Base-by-base conservation (phyloP, 2,888 invertebrate species). In the Plebejus argus region DNA sequence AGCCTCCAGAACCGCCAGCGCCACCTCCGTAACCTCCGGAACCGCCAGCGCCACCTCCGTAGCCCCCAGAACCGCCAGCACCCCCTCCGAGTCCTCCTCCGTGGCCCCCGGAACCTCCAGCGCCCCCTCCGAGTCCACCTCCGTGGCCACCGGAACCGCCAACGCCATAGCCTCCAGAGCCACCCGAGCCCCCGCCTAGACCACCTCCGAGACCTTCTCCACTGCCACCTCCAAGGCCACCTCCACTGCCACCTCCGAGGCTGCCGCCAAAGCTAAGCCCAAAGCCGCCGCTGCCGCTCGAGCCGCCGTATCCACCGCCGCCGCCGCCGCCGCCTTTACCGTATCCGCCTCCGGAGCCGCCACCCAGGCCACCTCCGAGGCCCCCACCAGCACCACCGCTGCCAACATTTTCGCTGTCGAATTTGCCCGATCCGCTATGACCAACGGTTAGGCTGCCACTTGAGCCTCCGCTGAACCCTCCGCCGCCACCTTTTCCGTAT, bases 381-480 rank as follows among this genome's bases (percentile, higher is more conserved):
- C 84, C 82, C 0, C 80, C 81, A 5, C 83, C 82, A 18, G 81
- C 79, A 15, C 81, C 83, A 78, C 80, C 49, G 15, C 28, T 66
- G 12, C 66, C 66, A 28, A 66, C 3, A 33, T 33, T 66, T 18
- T 66, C 66, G 7, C 18, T 66, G 15, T 66, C 66, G 5, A 66
- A 66, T 66, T 66, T 66, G 5, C 75, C 70, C 12, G 66, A 66
- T 33, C 83, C 82, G 77, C n/a, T 58, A 18, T 79, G 77, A 61
- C 81, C 82, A 66, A 81, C 80, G 20, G 83, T 82, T 18, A 58
- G n/a, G 0, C 61, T 49, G 56, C 77, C 75, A 70, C 20, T 1
- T 88, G 89, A 77, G 84, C 84, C 78, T 23, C 89, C 88, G 15
- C 33, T 33, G 23, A 86, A 86, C 56, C 76, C 76, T 58, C 35